A percentile compares a stretch with the other conserved stretches of the same genome.
Conservation (phyloP, 2,113 vertebrate genomes). For the Seriola rivoliana region DNA sequence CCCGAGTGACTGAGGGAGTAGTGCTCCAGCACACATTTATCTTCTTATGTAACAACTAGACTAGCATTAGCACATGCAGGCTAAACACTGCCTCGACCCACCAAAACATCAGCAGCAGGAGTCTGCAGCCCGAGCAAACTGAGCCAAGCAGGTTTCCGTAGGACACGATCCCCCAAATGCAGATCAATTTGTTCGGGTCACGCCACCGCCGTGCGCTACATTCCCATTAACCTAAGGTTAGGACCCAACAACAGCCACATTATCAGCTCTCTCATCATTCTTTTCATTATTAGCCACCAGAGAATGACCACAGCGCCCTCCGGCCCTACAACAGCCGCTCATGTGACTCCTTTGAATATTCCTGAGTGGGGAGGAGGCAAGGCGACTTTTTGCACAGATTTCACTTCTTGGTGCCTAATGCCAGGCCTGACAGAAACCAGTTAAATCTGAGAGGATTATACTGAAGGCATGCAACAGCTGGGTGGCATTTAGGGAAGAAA, state of each 20-base stretch:
- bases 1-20: conserved; percentile 40
- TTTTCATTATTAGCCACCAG: not conserved
- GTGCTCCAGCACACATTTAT: conserved; percentile 69
- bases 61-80: conserved; percentile 68
- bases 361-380: not conserved
- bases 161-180: not conserved
- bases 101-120: conserved; percentile 33
- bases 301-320: not conserved
- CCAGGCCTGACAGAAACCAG: conserved; percentile 26
- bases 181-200: not conserved
- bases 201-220: not conserved
- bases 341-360: not conserved
- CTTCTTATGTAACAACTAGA: conserved; percentile 80
- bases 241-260: not conserved
- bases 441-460: conserved; percentile 34
- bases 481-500: conserved; percentile 32
- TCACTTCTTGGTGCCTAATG: not conserved
- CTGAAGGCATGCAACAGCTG: conserved; percentile 27
- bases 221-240: conserved; percentile 46
- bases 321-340: not conserved
- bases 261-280: conserved; percentile 7
- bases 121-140: not conserved
- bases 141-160: conserved; percentile 12
- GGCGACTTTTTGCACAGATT: conserved; percentile 21
- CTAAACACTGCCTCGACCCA: conserved; percentile 49